A percentile compares a stretch with the other conserved stretches of the same genome.
Evolutionary conservation across 2,113 vertebrate genomes (phyloP).

Genomic region (Sialia sialis): DNA sequence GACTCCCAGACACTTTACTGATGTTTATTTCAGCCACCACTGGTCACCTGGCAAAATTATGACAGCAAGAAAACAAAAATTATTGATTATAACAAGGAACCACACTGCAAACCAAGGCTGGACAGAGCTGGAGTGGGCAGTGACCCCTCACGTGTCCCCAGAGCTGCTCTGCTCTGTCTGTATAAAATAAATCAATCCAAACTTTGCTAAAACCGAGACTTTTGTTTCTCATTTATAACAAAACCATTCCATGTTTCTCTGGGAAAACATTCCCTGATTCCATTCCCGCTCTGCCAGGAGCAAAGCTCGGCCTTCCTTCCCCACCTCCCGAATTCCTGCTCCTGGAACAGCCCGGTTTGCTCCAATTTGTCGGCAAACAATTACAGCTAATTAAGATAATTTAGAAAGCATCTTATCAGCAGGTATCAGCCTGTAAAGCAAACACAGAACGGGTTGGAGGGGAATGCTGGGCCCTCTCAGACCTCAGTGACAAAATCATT

Average conservation of each 20-base stretch:
- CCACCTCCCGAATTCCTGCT: not conserved
- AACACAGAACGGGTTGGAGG: constrained; percentile 42
- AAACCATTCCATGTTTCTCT: not conserved
- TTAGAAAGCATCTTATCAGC: constrained; percentile 62
- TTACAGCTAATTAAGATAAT: constrained; percentile 74
- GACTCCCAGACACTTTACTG: no score
- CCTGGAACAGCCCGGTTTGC: not conserved
- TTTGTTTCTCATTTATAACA: no score
- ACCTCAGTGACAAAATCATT: not conserved
- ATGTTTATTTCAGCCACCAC: no score
- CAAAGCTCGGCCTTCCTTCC: not conserved
- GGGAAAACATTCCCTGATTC: not conserved
- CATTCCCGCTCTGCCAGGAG: rapidly evolving
- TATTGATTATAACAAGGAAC: no score
- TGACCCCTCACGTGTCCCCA: no score
- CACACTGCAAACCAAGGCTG: no score
- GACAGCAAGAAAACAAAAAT: no score
- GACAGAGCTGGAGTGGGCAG: no score
- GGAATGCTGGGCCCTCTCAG: not conserved
- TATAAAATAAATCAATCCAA: no score
- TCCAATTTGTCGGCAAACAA: constrained; percentile 60
- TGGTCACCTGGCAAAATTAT: no score
- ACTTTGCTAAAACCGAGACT: no score
- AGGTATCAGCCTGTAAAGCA: constrained; percentile 67
- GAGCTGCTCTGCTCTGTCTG: no score